Evolutionary conservation across 2,888 invertebrate genomes (phyloP).

Genomic region (Tryphoninae sp.): DNA sequence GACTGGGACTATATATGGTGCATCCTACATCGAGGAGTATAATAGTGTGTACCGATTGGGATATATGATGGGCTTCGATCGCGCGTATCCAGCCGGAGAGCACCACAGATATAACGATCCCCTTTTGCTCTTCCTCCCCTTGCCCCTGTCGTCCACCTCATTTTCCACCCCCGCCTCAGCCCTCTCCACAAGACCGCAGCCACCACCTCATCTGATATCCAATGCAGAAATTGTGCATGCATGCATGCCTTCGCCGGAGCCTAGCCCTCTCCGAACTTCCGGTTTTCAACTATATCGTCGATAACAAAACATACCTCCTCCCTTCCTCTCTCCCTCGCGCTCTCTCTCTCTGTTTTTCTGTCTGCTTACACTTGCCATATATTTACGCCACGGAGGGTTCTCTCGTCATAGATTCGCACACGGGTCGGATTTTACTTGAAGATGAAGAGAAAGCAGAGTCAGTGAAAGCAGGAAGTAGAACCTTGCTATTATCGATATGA

Average conservation of each 20-base stretch:
- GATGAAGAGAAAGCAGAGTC: neutral
- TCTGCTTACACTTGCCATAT: neutral
- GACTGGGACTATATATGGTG: constrained; percentile 1
- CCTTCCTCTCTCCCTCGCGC: neutral
- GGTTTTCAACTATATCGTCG: constrained; percentile 62
- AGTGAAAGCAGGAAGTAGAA: neutral
- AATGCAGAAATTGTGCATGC: constrained; percentile 69
- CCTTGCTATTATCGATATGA: neutral
- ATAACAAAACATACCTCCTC: constrained; percentile 14
- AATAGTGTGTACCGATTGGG: constrained; percentile 4
- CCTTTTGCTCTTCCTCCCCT: constrained; percentile 3
- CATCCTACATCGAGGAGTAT: neutral
- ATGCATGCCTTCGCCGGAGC: constrained; percentile 67
- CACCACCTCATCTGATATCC: constrained; percentile 58
- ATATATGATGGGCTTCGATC: constrained; percentile 56
- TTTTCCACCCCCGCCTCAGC: neutral
- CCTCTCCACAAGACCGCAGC: constrained; percentile 37
- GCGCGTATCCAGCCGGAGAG: constrained; percentile 43
- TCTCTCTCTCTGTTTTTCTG: constrained; percentile 19
- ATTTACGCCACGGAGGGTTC: neutral
- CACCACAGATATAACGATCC: constrained; percentile 54
- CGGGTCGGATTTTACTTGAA: neutral
- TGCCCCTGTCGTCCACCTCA: constrained; percentile 3
- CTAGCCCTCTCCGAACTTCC: constrained; percentile 66
- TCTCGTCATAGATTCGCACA: neutral